Percentiles rank a stretch among this genome's conserved stretches.
These are phyloP conservation scores for Coreius guichenoti DNA, from an alignment of 2,797 vertebrate species.

Conservation along the genomic window DNA sequence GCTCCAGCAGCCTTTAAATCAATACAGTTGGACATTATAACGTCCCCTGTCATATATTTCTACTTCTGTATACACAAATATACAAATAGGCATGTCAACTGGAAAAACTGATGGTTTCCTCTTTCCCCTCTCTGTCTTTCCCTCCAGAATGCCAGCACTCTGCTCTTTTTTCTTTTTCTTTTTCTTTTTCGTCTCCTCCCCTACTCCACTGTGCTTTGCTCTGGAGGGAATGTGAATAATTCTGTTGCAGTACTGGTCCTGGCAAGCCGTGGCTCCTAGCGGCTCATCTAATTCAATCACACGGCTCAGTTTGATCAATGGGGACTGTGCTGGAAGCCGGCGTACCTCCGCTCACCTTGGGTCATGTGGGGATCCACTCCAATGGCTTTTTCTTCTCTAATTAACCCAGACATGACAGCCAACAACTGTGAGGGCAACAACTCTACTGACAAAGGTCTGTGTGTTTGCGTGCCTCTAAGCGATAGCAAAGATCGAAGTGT, in stretches of 20 bases:
- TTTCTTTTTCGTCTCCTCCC: not conserved
- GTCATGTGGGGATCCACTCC: slow-evolving; percentile 30
- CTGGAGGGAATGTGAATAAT: slow-evolving; percentile 63
- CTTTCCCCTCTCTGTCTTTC: not conserved
- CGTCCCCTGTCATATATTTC: slow-evolving; percentile 3
- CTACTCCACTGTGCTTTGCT: slow-evolving; percentile 36
- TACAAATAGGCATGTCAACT: slow-evolving; percentile 32
- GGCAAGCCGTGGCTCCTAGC: slow-evolving; percentile 26
- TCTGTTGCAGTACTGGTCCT: slow-evolving; percentile 38
- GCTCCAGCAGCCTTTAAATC: slow-evolving; percentile 31
- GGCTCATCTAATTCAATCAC: slow-evolving; percentile 56
- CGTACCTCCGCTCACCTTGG: slow-evolving; percentile 9
- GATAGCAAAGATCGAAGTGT: not conserved
- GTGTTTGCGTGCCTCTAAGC: slow-evolving; percentile 9
- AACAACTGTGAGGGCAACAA: slow-evolving; percentile 23
- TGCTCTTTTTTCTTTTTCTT: slow-evolving; percentile 26
- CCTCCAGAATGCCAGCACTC: not conserved
- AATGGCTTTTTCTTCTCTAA: slow-evolving; percentile 38
- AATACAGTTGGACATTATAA: slow-evolving; percentile 2
- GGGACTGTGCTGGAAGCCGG: slow-evolving; percentile 27
- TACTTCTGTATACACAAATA: slow-evolving; percentile 37
- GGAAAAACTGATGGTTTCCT: slow-evolving; percentile 32
- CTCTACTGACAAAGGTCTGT: slow-evolving; percentile 16
- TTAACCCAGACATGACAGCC: slow-evolving; percentile 48
- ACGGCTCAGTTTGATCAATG: slow-evolving; percentile 56